Base-by-base conservation (phyloP, 1,140 invertebrate genomes). In the Periplaneta americana region DNA sequence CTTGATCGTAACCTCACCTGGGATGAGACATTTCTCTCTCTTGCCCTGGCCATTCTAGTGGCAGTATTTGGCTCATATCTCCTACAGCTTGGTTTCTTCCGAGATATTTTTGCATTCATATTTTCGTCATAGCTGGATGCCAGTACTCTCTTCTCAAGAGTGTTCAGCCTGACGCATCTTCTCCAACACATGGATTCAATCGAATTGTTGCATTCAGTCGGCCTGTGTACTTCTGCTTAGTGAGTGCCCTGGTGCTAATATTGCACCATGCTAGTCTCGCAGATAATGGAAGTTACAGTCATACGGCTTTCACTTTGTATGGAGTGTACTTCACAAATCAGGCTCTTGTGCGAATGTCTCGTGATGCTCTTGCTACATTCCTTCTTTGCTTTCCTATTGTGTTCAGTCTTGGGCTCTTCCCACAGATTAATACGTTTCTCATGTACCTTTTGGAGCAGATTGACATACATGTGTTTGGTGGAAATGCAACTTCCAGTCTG, bases 111-210 rank as follows among this genome's bases (percentile, higher is more conserved):
- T 84, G 95, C 98, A 9, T 97, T 99, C 88, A 90, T 98, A 82
- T 98, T 99, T 97, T 98, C 84, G 96, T 99, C 33, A 97, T 99
- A 75, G 98, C 98, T 17, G 95, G 97, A 15, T 98, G 97, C 87
- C 98, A 99, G 87, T 99, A 99, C 88, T 99, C 98, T 1, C 89
- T 99, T 76, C 89, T 99, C 22, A 99, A 99, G 89, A 99, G 97
- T 88, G 98, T 99, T 6, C 98, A 99, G 86, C 98, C 98, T 2
- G 98, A 99, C 89, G 97, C 98, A 0, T 95, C 98, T 0, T 99
- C 98, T 8, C 98, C 98, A 0, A 98, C 98, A 22, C 98, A 99
- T 88, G 98, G 98, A 3, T 99, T 98, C 87, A 99, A 99, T 88
- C 94, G 97, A 84, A 94, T 99, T 81, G 97, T 99, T 33, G 95